Evolutionary conservation across 2,113 vertebrate genomes (phyloP).

Genomic region (Octodon degus): DNA sequence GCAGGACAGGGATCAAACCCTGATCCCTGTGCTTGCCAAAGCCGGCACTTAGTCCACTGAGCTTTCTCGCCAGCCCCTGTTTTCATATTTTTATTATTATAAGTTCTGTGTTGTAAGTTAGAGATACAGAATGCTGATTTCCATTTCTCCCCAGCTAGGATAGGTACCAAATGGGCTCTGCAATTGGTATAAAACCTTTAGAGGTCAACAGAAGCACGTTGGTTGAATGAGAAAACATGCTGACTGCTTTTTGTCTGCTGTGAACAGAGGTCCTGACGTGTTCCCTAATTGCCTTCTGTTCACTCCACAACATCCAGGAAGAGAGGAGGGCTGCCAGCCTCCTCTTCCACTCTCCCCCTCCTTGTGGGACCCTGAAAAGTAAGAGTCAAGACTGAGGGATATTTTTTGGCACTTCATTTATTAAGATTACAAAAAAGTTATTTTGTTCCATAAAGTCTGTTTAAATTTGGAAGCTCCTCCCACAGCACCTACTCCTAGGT

Average conservation of each 20-base stretch:
- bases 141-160: neutral
- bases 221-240: neutral
- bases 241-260: neutral
- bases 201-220: neutral
- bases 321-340: fast-evolving
- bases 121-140: neutral
- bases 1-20: no score
- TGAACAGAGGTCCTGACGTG: neutral
- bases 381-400: neutral
- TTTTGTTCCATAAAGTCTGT: neutral
- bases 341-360: neutral
- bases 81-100: neutral
- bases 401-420: neutral
- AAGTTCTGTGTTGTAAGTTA: conserved; percentile 26
- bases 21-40: no score
- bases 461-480: neutral
- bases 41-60: no score
- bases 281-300: neutral
- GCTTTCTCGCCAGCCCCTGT: neutral
- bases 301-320: neutral
- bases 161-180: neutral
- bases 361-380: neutral
- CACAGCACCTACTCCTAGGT: neutral
- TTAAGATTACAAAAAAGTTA: conserved; percentile 8
- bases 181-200: neutral